Percentiles rank a stretch among this genome's conserved stretches.
Evolutionary conservation across 2,797 vertebrate species (phyloP).

Genomic region (Brachymystax lenok): DNA sequence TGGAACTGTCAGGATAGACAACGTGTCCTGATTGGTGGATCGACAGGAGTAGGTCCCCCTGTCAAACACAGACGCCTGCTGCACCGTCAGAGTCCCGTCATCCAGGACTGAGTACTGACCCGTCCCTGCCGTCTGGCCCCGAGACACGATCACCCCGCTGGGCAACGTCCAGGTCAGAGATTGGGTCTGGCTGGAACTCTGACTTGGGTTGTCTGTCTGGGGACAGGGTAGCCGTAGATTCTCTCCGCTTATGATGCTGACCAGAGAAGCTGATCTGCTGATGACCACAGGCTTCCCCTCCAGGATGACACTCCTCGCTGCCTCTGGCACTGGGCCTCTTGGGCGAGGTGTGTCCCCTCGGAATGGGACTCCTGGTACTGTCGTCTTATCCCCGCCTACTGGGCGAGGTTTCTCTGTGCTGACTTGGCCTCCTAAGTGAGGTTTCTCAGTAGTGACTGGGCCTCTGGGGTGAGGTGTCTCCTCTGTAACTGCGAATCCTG

Average conservation of each 20-base stretch:
- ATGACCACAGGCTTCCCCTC: conserved; percentile 66
- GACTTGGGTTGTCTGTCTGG: conserved; percentile 16
- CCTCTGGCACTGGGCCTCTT: not conserved
- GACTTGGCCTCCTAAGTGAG: conserved; percentile 15
- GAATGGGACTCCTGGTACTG: conserved; percentile 2
- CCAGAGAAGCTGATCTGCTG: conserved; percentile 76
- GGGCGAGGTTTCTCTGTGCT: not conserved
- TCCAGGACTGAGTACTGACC: conserved; percentile 75
- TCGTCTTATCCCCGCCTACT: conserved; percentile 21
- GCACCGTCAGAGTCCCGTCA: conserved; percentile 85
- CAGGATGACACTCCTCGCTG: conserved; percentile 72
- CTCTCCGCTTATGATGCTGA: conserved; percentile 89
- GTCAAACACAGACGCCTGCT: conserved; percentile 85
- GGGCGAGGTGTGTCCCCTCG: not conserved
- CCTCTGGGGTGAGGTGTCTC: conserved; percentile 26
- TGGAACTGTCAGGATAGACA: conserved; percentile 69
- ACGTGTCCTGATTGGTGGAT: conserved; percentile 66
- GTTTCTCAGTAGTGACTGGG: not conserved
- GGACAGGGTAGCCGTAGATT: conserved; percentile 84
- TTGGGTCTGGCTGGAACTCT: conserved; percentile 27
- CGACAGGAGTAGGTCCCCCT: conserved; percentile 87
- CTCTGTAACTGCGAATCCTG: not conserved
- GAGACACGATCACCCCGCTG: conserved; percentile 75
- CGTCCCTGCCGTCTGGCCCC: conserved; percentile 65
- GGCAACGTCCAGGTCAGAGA: conserved; percentile 82